Percentiles rank a stretch among this genome's conserved stretches.
Conservation (phyloP, 1,140 invertebrate species). For the Drosophila elegans region DNA sequence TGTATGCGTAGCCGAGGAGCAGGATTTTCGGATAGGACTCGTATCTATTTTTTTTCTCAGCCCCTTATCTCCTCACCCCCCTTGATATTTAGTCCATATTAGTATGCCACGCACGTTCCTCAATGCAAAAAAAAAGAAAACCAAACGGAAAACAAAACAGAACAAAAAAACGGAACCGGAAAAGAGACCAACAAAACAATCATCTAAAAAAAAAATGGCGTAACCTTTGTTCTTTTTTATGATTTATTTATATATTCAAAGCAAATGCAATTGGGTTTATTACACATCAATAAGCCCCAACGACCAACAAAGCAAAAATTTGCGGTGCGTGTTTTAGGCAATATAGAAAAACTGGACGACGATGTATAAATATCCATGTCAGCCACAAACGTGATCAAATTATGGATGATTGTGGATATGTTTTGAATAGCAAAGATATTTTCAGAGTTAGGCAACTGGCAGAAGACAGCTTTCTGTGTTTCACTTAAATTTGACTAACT, state of each 20-base stretch:
- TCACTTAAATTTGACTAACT: too few species aligned
- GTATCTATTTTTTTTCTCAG: slow-evolving; percentile 10
- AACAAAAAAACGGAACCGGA: slow-evolving; percentile 66
- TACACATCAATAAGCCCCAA: slow-evolving; percentile 75
- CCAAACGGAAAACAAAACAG: slow-evolving; percentile 47
- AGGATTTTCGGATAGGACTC: background rate
- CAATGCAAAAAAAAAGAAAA: slow-evolving; percentile 34
- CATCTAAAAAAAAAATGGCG: slow-evolving; percentile 59
- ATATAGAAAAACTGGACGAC: slow-evolving; percentile 9
- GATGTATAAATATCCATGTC: slow-evolving; percentile 50
- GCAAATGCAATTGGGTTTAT: slow-evolving; percentile 81
- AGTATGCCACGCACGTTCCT: slow-evolving; percentile 77
- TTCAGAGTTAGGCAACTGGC: background rate
- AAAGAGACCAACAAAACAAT: slow-evolving; percentile 39
- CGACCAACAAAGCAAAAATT: slow-evolving; percentile 45
- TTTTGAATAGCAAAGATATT: slow-evolving; percentile 29
- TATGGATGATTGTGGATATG: slow-evolving; percentile 44
- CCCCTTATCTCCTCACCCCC: background rate
- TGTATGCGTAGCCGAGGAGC: slow-evolving; percentile 34
- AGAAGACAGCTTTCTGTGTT: background rate
- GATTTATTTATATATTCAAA: slow-evolving; percentile 82
- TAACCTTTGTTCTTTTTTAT: slow-evolving; percentile 44
- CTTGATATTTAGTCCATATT: slow-evolving; percentile 71
- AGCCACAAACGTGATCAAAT: slow-evolving; percentile 49
- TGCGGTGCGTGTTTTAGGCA: slow-evolving; percentile 51